Base-by-base conservation (phyloP, 2,797 vertebrate genomes). In the Serranus cabrilla region DNA sequence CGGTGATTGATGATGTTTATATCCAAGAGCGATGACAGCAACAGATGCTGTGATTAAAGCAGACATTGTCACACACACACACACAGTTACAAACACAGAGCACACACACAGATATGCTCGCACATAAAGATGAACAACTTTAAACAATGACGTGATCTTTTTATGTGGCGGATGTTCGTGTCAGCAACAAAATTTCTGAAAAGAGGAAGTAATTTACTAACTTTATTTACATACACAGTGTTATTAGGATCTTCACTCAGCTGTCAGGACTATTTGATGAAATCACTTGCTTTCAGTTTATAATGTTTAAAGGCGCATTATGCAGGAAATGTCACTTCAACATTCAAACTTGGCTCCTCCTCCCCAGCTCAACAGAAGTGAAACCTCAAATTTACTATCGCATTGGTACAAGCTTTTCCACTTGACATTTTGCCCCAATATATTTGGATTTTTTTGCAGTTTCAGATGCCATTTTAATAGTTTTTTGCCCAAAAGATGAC, bases 1-100 rank as follows among this genome's bases (percentile, higher is more conserved):
- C 34, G 27, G 70, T 91, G 90, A 92, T 91, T 86, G 85, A 92
- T 93, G 81, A 82, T 90, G 83, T 92, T 93, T 88, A 82, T 84
- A 89, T 84, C 81, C 20, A 50, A 65, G 63, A 83, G 63, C 58
- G 58, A 80, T 76, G 90, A 90, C 81, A 76, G 82, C 59, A 84
- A 86, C 88, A 90, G 87, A 87, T 88, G 88, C 71, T 78, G 64
- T 85, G 75, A 90, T 89, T 87, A 89, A 34, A 81, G 76, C 40
- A 59, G 59, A 55, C 20, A 66, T 18, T 45, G 34, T 71, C 45
- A 2, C 47, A 59, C 34, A 55, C 67, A 62, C 4, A 51, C 59
- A 56, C 49, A 69, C 46, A 68, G 34, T 17, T 39, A 37, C 31
- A 77, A 39, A 68, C 45, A 69, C 54, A 52, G 21, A 25, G 25